Base-by-base conservation (phyloP, 2,888 invertebrate species). In the Apotomis capreana region DNA sequence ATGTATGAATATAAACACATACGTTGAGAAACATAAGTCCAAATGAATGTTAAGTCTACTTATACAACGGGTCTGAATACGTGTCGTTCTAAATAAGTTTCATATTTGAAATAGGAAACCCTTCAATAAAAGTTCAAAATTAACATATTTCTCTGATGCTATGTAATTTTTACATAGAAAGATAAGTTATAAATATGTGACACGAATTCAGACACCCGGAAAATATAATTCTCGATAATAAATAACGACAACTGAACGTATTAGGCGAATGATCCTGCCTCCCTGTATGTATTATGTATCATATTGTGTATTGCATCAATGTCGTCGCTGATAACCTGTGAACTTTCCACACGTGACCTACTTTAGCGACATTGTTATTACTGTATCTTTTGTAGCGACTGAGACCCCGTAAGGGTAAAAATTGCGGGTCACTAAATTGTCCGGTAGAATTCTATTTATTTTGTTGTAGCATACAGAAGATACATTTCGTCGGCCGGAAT, bases 321-420 rank as follows among this genome's bases (percentile, higher is more conserved):
- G 73, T 75, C 73, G 76, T 61, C 67, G 70, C 57, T 62, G 72
- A 73, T 76, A 76, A 70, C 80, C 79, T 69, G 74, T 81, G 78
- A 80, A 82, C 80, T 81, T 82, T 80, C 79, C 80, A 80, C 78
- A 80, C 77, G 77, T 79, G 73, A 76, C 75, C 73, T 69, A 71
- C 60, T 69, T 72, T 40, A 40, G 44, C 12, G 26, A 37, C 40
- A 15, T 51, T 10, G 55, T 44, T 61, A 52, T 68, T 61, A 40
- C 61, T 63, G 63, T 57, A 13, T n/a, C n/a, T 65, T 36, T 57
- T 55, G 46, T 65, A 65, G 55, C 13, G 15, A 44, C 40, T n/a
- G 46, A 5, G 65, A 9, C 65, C 55, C n/a, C 44, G n/a, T 8
- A 46, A 57, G 9, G 55, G 44, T 54, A 26, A 65, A 46, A 26